Conservation (phyloP, 2,888 invertebrate species). For the Eulithis testata region DNA sequence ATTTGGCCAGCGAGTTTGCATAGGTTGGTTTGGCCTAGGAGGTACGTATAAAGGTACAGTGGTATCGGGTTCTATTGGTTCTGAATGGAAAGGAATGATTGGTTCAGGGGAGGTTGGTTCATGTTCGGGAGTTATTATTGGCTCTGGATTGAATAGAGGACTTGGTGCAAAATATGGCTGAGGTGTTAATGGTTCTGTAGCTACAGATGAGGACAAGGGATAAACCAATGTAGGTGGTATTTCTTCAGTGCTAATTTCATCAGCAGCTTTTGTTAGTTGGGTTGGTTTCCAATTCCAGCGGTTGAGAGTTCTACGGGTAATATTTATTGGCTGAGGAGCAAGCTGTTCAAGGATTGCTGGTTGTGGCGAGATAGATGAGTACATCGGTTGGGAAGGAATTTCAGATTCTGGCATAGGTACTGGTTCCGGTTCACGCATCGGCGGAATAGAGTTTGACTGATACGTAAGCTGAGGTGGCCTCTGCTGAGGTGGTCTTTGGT, state of each 20-base stretch:
- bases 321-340: slow-evolving; percentile 6
- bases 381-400: slow-evolving; percentile 10
- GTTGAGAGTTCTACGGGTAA: slow-evolving; percentile 10
- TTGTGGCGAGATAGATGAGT: slow-evolving; percentile 14
- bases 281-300: slow-evolving; percentile 8
- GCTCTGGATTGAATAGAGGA: slow-evolving; percentile 14
- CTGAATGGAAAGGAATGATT: neutral
- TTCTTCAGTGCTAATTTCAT: slow-evolving; percentile 3
- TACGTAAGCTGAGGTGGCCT: neutral
- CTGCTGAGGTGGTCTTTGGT: neutral
- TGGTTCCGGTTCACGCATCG: neutral
- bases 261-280: slow-evolving; percentile 1
- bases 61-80: neutral
- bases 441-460: neutral
- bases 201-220: neutral
- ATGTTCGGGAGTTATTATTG: slow-evolving; percentile 6
- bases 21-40: neutral
- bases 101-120: slow-evolving; percentile 1
- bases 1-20: slow-evolving; percentile 10
- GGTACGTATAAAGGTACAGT: neutral
- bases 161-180: neutral
- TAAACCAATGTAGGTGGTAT: neutral
- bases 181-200: neutral
- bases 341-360: slow-evolving; percentile 9
- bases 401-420: neutral